These are phyloP conservation scores for Hetaerina americana DNA, from an alignment of 1,140 invertebrate species.

Conservation along the genomic window DNA sequence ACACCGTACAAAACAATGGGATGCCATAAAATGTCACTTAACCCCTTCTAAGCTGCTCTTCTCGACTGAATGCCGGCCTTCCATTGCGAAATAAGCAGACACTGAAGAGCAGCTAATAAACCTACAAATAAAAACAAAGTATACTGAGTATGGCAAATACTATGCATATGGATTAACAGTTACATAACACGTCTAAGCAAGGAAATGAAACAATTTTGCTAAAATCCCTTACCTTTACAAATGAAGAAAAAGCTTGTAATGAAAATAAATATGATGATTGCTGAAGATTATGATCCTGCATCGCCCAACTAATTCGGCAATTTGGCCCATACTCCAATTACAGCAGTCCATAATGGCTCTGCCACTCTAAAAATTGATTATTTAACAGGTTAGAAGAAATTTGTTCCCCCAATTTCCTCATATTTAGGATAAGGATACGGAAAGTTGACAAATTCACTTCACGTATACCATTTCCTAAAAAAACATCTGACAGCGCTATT, in stretches of 20 bases:
- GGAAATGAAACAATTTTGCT: not conserved
- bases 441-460: not conserved
- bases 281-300: not conserved
- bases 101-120: not conserved
- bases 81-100: not conserved
- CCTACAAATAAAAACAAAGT: too few relatives aligned
- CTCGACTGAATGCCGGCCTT: not conserved
- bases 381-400: not conserved
- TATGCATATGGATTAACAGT: too few relatives aligned
- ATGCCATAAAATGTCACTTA: too few relatives aligned
- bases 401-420: not conserved
- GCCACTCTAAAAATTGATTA: not conserved
- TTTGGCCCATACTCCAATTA: not conserved
- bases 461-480: not conserved
- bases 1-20: too few relatives aligned
- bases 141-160: too few relatives aligned
- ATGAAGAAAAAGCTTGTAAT: not conserved
- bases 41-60: not conserved
- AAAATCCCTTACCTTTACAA: not conserved
- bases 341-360: not conserved
- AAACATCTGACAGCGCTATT: not conserved
- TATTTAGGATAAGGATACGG: not conserved
- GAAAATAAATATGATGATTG: not conserved
- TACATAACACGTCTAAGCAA: too few relatives aligned
- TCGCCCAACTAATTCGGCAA: not conserved